Evolutionary conservation across 2,888 invertebrate species (phyloP), one percentile per base, ranked within the genome.

Genomic region (Autographa gamma): DNA sequence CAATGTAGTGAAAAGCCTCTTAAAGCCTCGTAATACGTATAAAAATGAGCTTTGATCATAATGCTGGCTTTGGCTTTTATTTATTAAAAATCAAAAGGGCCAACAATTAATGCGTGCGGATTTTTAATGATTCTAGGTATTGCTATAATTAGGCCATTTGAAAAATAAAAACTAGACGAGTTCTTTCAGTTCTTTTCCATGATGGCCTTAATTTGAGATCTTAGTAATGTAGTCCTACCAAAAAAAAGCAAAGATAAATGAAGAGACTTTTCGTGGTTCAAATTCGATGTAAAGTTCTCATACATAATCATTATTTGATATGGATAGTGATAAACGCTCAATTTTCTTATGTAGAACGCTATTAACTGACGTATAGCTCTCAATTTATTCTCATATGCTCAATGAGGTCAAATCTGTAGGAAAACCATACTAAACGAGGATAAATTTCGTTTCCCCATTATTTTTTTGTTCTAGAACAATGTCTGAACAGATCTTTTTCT

Each of bases 341-440:
- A 48, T 48, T 48, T 48, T 48, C 48, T 48, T n/a, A 48, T 48
- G 48, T 48, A n/a, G 48, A 48, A 48, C 48, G n/a, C n/a, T 5
- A 48, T 48, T 48, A 48, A 48, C 48, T 48, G 48, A n/a, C n/a
- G n/a, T 48, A 48, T 48, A 48, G 48, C 48, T n/a, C 48, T 43
- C 48, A n/a, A 48, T 48, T n/a, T n/a, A 48, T 48, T 48, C n/a
- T 48, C 48, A 48, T 48, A 48, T n/a, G n/a, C n/a, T 48, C 48
- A 48, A 48, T 48, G 48, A 48, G 48, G 48, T 48, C 48, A n/a
- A 48, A 48, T n/a, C 7, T 48, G 48, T 48, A 8, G n/a, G 6
- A 6, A 48, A n/a, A 48, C 8, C 38, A n/a, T 48, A n/a, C 48
- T 48, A 48, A 48, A 48, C 48, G n/a, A 48, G 48, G n/a, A 48